phyloP scores from a whole-genome alignment of 2,113 vertebrate genomes.

The Pelecanoides urinatrix region DNA sequence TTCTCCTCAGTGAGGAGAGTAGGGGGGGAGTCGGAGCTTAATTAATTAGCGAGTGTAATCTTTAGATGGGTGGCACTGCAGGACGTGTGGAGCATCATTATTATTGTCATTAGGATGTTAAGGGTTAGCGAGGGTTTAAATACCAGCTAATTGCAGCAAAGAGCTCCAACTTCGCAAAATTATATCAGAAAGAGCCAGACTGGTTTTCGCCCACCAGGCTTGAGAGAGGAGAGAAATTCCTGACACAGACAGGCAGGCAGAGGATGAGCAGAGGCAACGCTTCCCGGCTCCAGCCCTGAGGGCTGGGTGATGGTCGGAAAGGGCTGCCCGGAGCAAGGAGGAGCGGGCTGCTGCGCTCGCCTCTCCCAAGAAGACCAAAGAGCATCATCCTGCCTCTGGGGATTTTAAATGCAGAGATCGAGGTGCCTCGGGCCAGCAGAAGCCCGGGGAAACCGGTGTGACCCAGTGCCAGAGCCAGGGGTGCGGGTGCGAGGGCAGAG shows the following conservation, averaged over 20 bases:
- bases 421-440: no score
- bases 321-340: neutral
- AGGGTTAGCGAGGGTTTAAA: constrained; percentile 53
- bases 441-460: accelerated
- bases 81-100: constrained; percentile 48
- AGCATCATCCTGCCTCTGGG: accelerated
- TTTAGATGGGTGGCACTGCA: constrained; percentile 1
- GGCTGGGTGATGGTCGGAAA: neutral
- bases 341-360: accelerated
- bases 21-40: neutral
- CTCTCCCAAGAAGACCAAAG: neutral
- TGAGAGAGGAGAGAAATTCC: neutral
- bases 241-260: neutral
- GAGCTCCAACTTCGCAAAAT: neutral
- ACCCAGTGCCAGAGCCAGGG: neutral
- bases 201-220: neutral
- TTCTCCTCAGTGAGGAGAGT: neutral
- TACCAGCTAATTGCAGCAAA: constrained; percentile 3
- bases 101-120: constrained; percentile 14
- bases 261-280: neutral
- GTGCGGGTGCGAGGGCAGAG: neutral
- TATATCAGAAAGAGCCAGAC: neutral
- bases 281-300: neutral
- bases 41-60: constrained; percentile 59
- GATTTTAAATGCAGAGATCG: neutral